These are phyloP conservation scores for Copidosoma aretas DNA, from an alignment of 2,888 invertebrate genomes.

Conservation along the genomic window DNA sequence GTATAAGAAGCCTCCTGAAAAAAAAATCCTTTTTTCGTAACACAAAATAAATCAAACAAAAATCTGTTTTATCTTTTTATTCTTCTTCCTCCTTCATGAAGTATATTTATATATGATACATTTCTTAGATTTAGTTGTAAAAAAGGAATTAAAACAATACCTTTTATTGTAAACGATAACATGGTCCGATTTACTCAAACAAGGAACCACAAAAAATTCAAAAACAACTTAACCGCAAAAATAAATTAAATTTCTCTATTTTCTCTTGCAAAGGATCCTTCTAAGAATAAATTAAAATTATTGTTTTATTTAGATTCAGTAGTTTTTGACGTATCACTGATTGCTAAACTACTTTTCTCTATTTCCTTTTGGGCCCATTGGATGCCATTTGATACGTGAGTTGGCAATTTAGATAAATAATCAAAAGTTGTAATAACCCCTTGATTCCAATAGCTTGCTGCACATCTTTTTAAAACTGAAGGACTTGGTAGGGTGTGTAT, in stretches of 20 bases:
- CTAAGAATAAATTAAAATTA: not conserved
- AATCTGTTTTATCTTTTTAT: constrained; percentile 4
- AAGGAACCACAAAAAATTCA: not conserved
- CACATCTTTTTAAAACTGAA: constrained; percentile 20
- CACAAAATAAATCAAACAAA: constrained; percentile 32
- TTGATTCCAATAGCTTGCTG: constrained; percentile 48
- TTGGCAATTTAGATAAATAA: constrained; percentile 51
- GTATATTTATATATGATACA: not conserved
- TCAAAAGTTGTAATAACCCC: constrained; percentile 50
- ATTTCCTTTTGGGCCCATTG: constrained; percentile 32
- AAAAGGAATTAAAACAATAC: not conserved
- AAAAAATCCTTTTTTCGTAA: constrained; percentile 40
- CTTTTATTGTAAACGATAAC: constrained; percentile 4
- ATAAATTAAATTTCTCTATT: not conserved
- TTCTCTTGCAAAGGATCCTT: not conserved
- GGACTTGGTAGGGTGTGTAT: constrained; percentile 48
- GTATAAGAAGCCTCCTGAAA: constrained; percentile 42
- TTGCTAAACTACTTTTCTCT: constrained; percentile 23
- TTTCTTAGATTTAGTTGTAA: not conserved
- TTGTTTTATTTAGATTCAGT: constrained; percentile 10
- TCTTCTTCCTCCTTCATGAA: not conserved
- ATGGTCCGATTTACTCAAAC: not conserved
- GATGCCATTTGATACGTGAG: constrained; percentile 46
- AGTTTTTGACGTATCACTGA: constrained; percentile 4
- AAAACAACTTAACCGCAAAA: too few relatives aligned